phyloP scores from a whole-genome alignment of 2,113 vertebrate genomes.

The Indicator indicator region DNA sequence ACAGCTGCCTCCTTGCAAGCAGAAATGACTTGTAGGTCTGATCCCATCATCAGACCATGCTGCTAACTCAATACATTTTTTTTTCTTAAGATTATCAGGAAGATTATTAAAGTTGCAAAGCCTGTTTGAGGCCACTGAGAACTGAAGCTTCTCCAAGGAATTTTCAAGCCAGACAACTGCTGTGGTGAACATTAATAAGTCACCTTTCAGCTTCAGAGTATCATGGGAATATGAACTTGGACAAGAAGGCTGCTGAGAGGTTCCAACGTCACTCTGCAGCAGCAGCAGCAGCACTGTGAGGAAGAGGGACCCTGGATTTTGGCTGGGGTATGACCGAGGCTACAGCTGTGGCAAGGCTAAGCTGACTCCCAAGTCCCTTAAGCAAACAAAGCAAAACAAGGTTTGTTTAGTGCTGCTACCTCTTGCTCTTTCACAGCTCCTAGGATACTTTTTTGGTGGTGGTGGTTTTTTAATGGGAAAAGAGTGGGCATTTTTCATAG shows the following conservation, averaged over 20 bases:
- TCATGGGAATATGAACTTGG: rapidly evolving
- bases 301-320: not conserved
- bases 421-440: not conserved
- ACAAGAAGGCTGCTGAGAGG: not conserved
- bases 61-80: not conserved
- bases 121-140: not conserved
- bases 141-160: not conserved
- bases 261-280: not conserved
- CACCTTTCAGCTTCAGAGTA: not conserved
- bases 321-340: not conserved
- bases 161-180: not conserved
- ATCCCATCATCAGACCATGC: not conserved
- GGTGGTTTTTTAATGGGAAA: slow-evolving; percentile 33
- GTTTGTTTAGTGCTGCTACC: not conserved
- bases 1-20: not conserved
- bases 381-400: not conserved
- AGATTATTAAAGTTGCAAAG: not conserved
- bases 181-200: not conserved
- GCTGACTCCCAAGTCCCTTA: not conserved
- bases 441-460: not conserved
- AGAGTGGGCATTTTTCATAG: slow-evolving; percentile 38
- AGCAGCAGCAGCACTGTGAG: not conserved
- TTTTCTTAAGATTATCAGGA: not conserved
- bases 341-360: not conserved
- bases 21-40: rapidly evolving